Evolutionary conservation across 2,113 vertebrate genomes (phyloP).

Genomic region (Telmatochromis bifrenatus): DNA sequence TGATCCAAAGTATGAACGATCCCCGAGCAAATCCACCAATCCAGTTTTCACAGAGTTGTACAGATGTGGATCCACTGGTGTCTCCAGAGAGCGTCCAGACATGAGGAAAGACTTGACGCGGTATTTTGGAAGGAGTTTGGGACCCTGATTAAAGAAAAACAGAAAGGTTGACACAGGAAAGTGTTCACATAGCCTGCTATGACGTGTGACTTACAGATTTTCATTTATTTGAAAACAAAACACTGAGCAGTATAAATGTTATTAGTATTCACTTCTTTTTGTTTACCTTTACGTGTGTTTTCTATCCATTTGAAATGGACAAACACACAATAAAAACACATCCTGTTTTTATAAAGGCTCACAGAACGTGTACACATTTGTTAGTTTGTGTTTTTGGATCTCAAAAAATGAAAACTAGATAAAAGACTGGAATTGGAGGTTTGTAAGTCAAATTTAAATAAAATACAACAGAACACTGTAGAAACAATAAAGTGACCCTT

Average conservation of each 20-base stretch:
- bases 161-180: not conserved
- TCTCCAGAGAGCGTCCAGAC: constrained; percentile 70
- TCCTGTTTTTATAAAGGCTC: not conserved
- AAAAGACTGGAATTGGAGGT: fast-evolving
- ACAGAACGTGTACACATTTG: fast-evolving
- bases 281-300: not conserved
- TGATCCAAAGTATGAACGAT: constrained; percentile 78
- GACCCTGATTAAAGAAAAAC: constrained; percentile 66
- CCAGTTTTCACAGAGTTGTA: constrained; percentile 75
- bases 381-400: not conserved
- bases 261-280: not conserved
- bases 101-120: constrained; percentile 74
- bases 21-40: constrained; percentile 80
- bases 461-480: not conserved
- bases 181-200: not conserved
- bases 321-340: not conserved
- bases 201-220: not conserved
- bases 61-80: constrained; percentile 68
- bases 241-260: not conserved
- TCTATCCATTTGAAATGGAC: not conserved
- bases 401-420: not conserved
- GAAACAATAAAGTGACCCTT: not conserved
- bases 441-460: not conserved
- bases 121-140: constrained; percentile 73
- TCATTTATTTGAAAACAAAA: not conserved